phyloP scores from a whole-genome alignment of 2,797 vertebrate genomes.

The Bovichtus variegatus region DNA sequence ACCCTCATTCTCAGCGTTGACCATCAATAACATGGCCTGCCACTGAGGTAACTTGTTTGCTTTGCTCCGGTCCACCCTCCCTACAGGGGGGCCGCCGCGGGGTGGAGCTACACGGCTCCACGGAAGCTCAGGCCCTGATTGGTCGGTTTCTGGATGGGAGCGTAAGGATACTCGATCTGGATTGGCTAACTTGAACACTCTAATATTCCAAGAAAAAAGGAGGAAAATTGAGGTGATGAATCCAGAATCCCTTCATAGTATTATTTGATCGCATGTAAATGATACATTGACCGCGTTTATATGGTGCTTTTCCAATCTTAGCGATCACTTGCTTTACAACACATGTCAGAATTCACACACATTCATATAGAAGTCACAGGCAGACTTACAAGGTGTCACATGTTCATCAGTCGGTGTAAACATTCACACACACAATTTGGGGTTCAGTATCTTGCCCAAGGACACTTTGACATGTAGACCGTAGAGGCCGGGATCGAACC shows the following conservation, averaged over 20 bases:
- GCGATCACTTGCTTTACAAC: too few species aligned
- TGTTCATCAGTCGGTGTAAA: too few species aligned
- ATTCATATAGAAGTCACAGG: too few species aligned
- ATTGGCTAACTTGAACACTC: slow-evolving; percentile 72
- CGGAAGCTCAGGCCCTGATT: slow-evolving; percentile 60
- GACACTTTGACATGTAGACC: too few species aligned
- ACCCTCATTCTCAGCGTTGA: slow-evolving; percentile 62
- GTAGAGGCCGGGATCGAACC: too few species aligned
- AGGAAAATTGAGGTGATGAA: slow-evolving; percentile 1
- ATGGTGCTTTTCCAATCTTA: too few species aligned
- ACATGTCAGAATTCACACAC: too few species aligned
- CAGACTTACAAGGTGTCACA: too few species aligned
- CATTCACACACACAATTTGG: too few species aligned
- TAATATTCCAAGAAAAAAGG: not conserved
- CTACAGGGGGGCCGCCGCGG: slow-evolving; percentile 33
- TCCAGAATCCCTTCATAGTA: not conserved
- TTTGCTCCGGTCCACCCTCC: slow-evolving; percentile 69
- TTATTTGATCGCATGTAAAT: not conserved
- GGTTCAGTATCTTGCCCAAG: too few species aligned
- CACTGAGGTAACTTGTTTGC: slow-evolving; percentile 80
- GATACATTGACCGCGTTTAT: too few species aligned
- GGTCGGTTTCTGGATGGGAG: slow-evolving; percentile 62
- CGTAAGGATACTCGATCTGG: slow-evolving; percentile 30
- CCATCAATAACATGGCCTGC: slow-evolving; percentile 59
- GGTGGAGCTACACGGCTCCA: slow-evolving; percentile 73